Evolutionary conservation across 2,888 invertebrate genomes (phyloP).

Genomic region (Lycophotia porphyrea): DNA sequence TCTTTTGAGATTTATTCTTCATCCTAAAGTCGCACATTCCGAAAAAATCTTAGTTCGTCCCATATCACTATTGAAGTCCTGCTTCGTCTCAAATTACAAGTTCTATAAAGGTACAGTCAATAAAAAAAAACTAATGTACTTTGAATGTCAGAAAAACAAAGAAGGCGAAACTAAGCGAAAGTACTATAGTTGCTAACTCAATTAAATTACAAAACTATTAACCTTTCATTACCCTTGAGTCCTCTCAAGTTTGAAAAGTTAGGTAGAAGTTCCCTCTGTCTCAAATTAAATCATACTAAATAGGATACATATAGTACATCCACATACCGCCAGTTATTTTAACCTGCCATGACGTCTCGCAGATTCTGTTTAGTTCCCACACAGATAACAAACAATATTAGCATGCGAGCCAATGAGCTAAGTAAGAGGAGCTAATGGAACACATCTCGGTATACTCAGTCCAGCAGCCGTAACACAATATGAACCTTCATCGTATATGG

Average conservation of each 20-base stretch:
- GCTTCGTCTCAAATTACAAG: too few relatives aligned
- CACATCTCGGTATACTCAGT: conserved; percentile 75
- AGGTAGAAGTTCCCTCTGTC: background rate
- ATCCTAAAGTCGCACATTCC: too few relatives aligned
- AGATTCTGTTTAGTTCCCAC: conserved; percentile 16
- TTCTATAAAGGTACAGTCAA: too few relatives aligned
- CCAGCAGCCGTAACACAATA: conserved; percentile 78
- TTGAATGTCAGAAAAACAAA: too few relatives aligned
- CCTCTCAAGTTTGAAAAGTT: background rate
- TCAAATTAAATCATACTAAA: background rate
- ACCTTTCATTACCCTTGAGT: too few relatives aligned
- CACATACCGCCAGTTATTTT: background rate
- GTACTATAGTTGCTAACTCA: too few relatives aligned
- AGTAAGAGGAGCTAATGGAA: conserved; percentile 77
- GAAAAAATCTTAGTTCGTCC: too few relatives aligned
- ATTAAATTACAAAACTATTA: background rate
- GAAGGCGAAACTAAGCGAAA: too few relatives aligned
- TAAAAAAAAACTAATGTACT: too few relatives aligned
- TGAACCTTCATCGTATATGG: conserved; percentile 73
- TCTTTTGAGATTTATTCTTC: too few relatives aligned
- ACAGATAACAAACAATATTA: conserved; percentile 65
- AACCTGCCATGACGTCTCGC: background rate
- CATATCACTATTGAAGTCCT: too few relatives aligned
- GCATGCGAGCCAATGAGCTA: conserved; percentile 65
- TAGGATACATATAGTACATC: background rate